Percentiles rank a stretch among this genome's conserved stretches.
Conservation (phyloP, 1,140 invertebrate genomes). For the Drosophila parabipectinata region DNA sequence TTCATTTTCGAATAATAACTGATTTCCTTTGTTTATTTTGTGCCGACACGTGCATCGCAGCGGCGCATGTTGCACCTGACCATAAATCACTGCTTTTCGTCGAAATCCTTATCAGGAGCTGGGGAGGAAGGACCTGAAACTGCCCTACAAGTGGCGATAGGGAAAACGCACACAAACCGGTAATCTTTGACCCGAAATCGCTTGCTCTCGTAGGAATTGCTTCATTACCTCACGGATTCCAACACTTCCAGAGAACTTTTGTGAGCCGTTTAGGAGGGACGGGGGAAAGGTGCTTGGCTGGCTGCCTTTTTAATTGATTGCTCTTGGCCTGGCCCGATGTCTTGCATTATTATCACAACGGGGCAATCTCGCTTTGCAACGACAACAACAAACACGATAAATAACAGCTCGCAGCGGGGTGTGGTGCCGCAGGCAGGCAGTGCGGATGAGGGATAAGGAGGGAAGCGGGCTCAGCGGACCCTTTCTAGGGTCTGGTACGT, state of each 20-base stretch:
- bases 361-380: slow-evolving; percentile 64
- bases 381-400: slow-evolving; percentile 59
- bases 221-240: slow-evolving; percentile 64
- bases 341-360: slow-evolving; percentile 77
- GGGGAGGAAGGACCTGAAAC: slow-evolving; percentile 42
- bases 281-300: slow-evolving; percentile 56
- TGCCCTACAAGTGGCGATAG: slow-evolving; percentile 41
- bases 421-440: slow-evolving; percentile 12
- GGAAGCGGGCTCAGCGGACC: slow-evolving; percentile 12
- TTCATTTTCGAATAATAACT: neutral
- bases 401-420: slow-evolving; percentile 69
- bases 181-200: slow-evolving; percentile 72
- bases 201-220: slow-evolving; percentile 64
- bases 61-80: slow-evolving; percentile 54
- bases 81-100: slow-evolving; percentile 66
- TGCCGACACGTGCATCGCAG: slow-evolving; percentile 32
- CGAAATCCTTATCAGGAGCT: slow-evolving; percentile 58
- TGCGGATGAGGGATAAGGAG: too few relatives aligned
- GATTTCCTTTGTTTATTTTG: slow-evolving; percentile 6
- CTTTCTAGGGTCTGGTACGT: slow-evolving; percentile 56
- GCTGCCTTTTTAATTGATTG: slow-evolving; percentile 80
- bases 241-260: slow-evolving; percentile 66
- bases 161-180: slow-evolving; percentile 17
- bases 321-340: slow-evolving; percentile 61
- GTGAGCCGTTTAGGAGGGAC: slow-evolving; percentile 9